A percentile compares a stretch with the other conserved stretches of the same genome.
These are phyloP conservation scores for Trissolcus basalis DNA, from an alignment of 1,140 invertebrate species.

Conservation along the genomic window DNA sequence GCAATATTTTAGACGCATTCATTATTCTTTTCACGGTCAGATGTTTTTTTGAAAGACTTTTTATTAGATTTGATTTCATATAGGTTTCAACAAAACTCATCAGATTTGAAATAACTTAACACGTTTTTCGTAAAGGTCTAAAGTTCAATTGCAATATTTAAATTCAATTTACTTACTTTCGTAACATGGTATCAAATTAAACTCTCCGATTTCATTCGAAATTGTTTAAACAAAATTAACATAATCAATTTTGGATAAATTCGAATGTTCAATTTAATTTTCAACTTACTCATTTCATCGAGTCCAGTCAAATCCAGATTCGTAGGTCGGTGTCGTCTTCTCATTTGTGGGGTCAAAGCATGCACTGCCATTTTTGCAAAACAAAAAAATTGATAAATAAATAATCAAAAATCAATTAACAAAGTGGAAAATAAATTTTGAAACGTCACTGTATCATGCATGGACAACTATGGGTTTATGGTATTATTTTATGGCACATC, in stretches of 20 bases:
- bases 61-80: too few relatives aligned
- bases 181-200: too few relatives aligned
- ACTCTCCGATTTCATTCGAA: too few relatives aligned
- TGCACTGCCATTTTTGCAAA: constrained; percentile 60
- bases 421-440: constrained; percentile 12
- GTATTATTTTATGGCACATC: neutral
- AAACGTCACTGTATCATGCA: constrained; percentile 26
- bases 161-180: too few relatives aligned
- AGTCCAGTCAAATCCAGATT: constrained; percentile 69
- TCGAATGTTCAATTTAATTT: neutral
- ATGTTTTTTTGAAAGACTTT: too few relatives aligned
- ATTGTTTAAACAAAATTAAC: too few relatives aligned
- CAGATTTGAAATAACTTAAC: too few relatives aligned
- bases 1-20: constrained; percentile 15
- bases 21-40: too few relatives aligned
- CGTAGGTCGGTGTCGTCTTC: constrained; percentile 64
- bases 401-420: constrained; percentile 2
- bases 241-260: neutral
- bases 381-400: constrained; percentile 7
- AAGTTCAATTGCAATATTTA: too few relatives aligned
- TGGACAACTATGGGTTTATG: neutral
- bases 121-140: too few relatives aligned
- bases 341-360: constrained; percentile 59
- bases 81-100: too few relatives aligned
- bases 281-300: constrained; percentile 55